Evolutionary conservation across 2,888 invertebrate species (phyloP), one percentile per base, ranked within the genome.

Genomic region (Amaurobius ferox): DNA sequence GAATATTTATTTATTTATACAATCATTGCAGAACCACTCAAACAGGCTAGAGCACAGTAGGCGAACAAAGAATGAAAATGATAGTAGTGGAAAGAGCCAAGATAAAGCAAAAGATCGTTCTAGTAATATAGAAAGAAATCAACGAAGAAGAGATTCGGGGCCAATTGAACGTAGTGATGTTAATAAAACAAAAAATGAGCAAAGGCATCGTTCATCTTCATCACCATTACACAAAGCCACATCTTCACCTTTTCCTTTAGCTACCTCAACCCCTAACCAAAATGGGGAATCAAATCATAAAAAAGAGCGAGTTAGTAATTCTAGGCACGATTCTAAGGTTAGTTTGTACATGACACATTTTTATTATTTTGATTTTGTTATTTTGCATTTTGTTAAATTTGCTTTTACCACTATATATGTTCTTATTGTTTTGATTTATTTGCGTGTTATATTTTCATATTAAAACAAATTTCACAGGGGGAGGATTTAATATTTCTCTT

Each of bases 231-330:
- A 83, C 39, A 87, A 87, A 83, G 80, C 87, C 26, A 76, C 87
- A 74, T 87, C 87, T 35, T 87, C 87, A 73, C 87, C 87, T 68
- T 83, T 83, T 64, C 87, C 87, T 64, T 78, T 87, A 74, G 74
- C 83, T 83, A 79, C 78, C 79, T 83, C 87, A 81, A 77, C 83
- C 48, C 81, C 87, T 44, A 83, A 70, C 77, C 83, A 83, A 64
- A 87, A 87, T 66, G 79, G 87, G 35, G 87, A 87, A 61, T 87
- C 87, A 32, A 85, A 85, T 72, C 83, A 87, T 79, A 87, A 83
- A 44, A 79, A 78, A 83, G 87, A 87, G 67, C 73, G 79, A 66
- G 74, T 62, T 71, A 77, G 39, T 76, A 79, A 80, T 73, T 81
- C 87, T 81, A 81, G 87, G 77, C 83, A 77, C 71, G 87, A 83